Percentiles rank a stretch among this genome's conserved stretches.
Evolutionary conservation across 1,140 invertebrate species (phyloP).

Genomic region (Eupristina koningsbergeri): DNA sequence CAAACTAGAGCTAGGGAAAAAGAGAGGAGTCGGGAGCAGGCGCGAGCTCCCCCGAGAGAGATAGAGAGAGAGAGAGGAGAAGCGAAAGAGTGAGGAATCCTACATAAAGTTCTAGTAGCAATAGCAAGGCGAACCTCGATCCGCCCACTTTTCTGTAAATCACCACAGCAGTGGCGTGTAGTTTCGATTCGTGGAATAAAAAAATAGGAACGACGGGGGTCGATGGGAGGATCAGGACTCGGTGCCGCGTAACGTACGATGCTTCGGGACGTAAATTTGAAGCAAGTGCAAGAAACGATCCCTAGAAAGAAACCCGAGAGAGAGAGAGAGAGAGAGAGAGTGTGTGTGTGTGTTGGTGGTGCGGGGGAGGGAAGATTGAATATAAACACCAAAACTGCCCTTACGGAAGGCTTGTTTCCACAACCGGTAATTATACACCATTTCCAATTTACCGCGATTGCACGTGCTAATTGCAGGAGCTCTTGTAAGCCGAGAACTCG

Average conservation of each 20-base stretch:
- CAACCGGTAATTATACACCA: slow-evolving; percentile 12
- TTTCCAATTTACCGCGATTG: slow-evolving; percentile 7
- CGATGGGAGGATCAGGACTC: background rate
- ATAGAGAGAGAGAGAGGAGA: background rate
- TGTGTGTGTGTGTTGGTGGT: too few relatives aligned
- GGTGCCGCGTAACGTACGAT: slow-evolving; percentile 37
- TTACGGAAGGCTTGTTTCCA: background rate
- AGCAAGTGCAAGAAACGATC: slow-evolving; percentile 50
- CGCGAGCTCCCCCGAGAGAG: too few relatives aligned
- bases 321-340: too few relatives aligned
- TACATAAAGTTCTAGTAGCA: slow-evolving; percentile 38
- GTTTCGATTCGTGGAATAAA: background rate
- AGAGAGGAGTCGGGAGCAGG: too few relatives aligned
- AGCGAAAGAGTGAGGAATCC: background rate
- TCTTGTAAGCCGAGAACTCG: background rate
- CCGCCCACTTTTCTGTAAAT: slow-evolving; percentile 48
- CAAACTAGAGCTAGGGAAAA: background rate
- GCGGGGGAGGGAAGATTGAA: background rate
- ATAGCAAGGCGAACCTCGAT: slow-evolving; percentile 30
- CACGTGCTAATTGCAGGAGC: slow-evolving; percentile 6
- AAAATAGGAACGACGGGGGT: slow-evolving; percentile 1
- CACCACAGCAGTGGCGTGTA: slow-evolving; percentile 18
- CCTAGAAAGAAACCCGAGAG: background rate
- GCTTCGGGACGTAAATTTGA: slow-evolving; percentile 49
- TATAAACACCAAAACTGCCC: slow-evolving; percentile 31